Percentiles rank a stretch among this genome's conserved stretches.
phyloP scores from a whole-genome alignment of 2,888 invertebrate genomes.

The Selenia dentaria region DNA sequence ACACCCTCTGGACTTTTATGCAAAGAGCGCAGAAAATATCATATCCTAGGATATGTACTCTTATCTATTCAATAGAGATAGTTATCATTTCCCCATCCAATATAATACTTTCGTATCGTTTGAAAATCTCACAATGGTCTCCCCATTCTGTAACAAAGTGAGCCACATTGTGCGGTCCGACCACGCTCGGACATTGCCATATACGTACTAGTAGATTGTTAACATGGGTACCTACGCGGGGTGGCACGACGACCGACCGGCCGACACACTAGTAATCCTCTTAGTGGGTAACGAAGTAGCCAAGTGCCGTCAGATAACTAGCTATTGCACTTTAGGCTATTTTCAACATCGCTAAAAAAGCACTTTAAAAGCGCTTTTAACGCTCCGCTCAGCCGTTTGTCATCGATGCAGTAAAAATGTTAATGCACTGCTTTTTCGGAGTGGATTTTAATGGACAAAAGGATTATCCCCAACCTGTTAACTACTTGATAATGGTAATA shows the following conservation, averaged over 20 bases:
- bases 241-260: constrained; percentile 26
- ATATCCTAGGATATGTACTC: no score
- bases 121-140: constrained; percentile 19
- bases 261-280: constrained; percentile 59
- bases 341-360: constrained; percentile 33
- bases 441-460: constrained; percentile 12
- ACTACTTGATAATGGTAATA: background rate
- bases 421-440: constrained; percentile 11
- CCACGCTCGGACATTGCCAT: constrained; percentile 11
- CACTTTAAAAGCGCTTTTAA: constrained; percentile 17
- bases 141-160: constrained; percentile 17
- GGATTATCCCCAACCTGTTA: constrained; percentile 7
- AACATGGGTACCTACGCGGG: constrained; percentile 40
- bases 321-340: constrained; percentile 56
- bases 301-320: constrained; percentile 58
- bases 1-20: no score
- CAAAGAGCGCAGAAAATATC: no score
- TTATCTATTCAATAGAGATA: constrained; percentile 13
- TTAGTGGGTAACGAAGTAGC: constrained; percentile 71
- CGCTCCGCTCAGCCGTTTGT: constrained; percentile 3
- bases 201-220: constrained; percentile 39
- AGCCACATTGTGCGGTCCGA: constrained; percentile 4
- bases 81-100: constrained; percentile 17
- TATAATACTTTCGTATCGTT: constrained; percentile 17
- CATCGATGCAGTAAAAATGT: constrained; percentile 17